phyloP scores from a whole-genome alignment of 53 echinoderm and acorn worm genomes.

The Arbacia lixula region DNA sequence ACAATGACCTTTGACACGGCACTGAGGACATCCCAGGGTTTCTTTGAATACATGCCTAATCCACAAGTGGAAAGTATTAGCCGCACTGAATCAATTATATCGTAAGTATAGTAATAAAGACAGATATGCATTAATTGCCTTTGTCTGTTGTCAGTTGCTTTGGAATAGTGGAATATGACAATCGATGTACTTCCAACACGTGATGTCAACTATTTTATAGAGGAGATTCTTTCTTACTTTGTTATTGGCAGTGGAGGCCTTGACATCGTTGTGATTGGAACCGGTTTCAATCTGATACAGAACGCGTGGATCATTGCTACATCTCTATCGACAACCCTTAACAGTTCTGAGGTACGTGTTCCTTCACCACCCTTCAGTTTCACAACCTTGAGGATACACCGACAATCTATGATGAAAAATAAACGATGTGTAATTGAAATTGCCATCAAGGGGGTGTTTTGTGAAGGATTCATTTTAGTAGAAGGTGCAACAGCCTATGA shows the following conservation, averaged over 20 bases:
- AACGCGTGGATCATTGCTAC: conserved; percentile 8
- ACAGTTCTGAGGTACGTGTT: conserved; percentile 7
- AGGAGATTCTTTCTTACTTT: not conserved
- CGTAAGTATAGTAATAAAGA: conserved; percentile 20
- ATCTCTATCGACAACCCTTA: not conserved
- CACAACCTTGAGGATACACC: no score
- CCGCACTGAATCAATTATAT: conserved; percentile 7
- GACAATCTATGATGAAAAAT: no score
- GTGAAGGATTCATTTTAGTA: no score
- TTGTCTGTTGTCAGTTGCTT: not conserved
- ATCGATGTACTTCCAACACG: not conserved
- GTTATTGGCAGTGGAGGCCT: conserved; percentile 26
- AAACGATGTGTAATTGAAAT: no score
- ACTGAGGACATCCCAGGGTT: not conserved
- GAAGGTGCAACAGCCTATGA: no score
- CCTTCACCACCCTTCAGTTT: no score
- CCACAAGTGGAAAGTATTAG: not conserved
- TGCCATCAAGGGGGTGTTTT: no score
- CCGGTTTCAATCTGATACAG: conserved; percentile 54
- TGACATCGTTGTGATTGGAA: conserved; percentile 29
- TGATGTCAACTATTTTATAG: not conserved
- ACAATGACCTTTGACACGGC: conserved; percentile 29
- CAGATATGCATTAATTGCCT: no score
- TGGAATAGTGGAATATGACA: no score
- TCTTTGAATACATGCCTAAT: conserved; percentile 17